Evolutionary conservation across 2,113 vertebrate genomes (phyloP).

Genomic region (Spheniscus mendiculus): DNA sequence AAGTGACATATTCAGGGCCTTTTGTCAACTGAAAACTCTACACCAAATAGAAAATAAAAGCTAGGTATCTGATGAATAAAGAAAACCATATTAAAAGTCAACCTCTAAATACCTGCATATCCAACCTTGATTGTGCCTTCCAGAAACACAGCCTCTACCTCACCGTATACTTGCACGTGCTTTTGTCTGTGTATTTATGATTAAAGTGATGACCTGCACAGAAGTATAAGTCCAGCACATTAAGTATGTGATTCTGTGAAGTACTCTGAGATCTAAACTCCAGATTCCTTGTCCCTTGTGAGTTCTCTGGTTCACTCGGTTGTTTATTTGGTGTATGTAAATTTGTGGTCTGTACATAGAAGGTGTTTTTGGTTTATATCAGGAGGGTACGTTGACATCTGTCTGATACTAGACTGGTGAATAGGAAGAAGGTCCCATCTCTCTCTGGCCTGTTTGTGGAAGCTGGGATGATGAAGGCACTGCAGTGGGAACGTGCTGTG

Average conservation of each 20-base stretch:
- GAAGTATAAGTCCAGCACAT: background rate
- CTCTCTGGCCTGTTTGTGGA: constrained; percentile 65
- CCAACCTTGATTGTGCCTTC: constrained; percentile 26
- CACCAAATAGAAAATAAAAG: background rate
- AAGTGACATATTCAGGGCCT: rapidly evolving
- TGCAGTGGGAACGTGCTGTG: constrained; percentile 60
- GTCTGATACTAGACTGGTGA: constrained; percentile 67
- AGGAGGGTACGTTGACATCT: constrained; percentile 67
- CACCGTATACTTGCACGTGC: background rate
- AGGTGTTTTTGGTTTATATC: constrained; percentile 68
- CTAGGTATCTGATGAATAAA: background rate
- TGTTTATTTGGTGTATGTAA: constrained; percentile 50
- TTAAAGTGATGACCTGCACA: constrained; percentile 15
- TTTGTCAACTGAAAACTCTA: background rate
- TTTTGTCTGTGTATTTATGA: constrained; percentile 20
- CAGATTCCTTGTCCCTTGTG: constrained; percentile 26
- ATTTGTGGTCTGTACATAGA: constrained; percentile 59
- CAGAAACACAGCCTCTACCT: constrained; percentile 9
- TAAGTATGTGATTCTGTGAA: constrained; percentile 8
- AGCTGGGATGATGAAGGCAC: constrained; percentile 71
- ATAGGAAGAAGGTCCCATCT: constrained; percentile 69
- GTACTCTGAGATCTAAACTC: background rate
- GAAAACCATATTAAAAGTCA: background rate
- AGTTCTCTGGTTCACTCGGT: background rate
- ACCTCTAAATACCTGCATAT: background rate